These are phyloP conservation scores for Odontamblyopus rebecca DNA, from an alignment of 2,797 vertebrate genomes.

Conservation along the genomic window DNA sequence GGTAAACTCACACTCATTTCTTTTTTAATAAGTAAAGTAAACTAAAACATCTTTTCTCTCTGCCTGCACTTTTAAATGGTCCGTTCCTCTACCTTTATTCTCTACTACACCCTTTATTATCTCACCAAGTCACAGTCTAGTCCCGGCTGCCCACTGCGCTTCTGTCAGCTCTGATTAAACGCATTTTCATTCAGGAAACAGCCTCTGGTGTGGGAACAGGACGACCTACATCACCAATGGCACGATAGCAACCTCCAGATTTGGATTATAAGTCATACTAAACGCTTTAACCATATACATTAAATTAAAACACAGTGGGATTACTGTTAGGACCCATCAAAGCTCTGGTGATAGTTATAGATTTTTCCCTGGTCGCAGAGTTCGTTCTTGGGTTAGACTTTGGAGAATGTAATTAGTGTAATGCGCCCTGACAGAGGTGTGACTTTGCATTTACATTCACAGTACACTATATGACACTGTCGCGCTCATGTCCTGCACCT, in stretches of 20 bases:
- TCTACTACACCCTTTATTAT: too few species aligned
- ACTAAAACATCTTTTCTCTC: too few species aligned
- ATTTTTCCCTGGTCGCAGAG: background rate
- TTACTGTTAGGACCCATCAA: background rate
- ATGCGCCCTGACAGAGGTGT: constrained; percentile 26
- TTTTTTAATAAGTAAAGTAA: too few species aligned
- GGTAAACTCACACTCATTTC: too few species aligned
- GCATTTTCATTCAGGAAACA: background rate
- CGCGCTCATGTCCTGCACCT: constrained; percentile 5
- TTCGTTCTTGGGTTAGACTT: constrained; percentile 4
- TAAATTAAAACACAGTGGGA: background rate
- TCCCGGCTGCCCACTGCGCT: background rate
- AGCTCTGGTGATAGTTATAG: background rate
- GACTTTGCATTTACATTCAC: constrained; percentile 4
- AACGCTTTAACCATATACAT: background rate
- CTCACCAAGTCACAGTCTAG: too few species aligned
- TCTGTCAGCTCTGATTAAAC: constrained; percentile 1
- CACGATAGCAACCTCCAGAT: background rate
- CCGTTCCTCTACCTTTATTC: too few species aligned
- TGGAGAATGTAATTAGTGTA: constrained; percentile 26
- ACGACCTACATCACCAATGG: constrained; percentile 1
- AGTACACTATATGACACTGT: constrained; percentile 9
- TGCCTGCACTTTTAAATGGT: too few species aligned
- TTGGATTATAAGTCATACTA: background rate
- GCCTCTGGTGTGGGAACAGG: constrained; percentile 1